These are phyloP conservation scores for Cantharis lateralis DNA, from an alignment of 2,888 invertebrate genomes.

Conservation along the genomic window DNA sequence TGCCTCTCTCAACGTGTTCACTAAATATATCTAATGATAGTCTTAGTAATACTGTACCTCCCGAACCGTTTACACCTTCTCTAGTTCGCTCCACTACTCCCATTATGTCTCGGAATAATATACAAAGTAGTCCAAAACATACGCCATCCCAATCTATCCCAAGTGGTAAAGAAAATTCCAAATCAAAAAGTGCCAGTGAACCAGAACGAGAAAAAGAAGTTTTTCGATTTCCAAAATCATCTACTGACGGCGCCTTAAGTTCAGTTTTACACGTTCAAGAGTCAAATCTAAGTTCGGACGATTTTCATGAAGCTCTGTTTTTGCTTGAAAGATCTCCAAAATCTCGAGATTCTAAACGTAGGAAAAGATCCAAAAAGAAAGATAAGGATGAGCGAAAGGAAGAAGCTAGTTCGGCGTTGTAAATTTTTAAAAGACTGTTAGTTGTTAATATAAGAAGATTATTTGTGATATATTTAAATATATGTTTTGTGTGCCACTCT, in stretches of 20 bases:
- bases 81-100: slow-evolving; percentile 53
- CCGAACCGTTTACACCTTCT: slow-evolving; percentile 53
- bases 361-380: slow-evolving; percentile 58
- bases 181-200: slow-evolving; percentile 59
- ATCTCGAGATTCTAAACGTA: slow-evolving; percentile 56
- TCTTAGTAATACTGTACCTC: slow-evolving; percentile 47
- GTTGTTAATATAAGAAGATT: slow-evolving; percentile 42
- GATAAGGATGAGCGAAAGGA: slow-evolving; percentile 55
- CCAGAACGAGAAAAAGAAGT: slow-evolving; percentile 60
- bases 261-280: slow-evolving; percentile 63
- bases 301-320: slow-evolving; percentile 63
- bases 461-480: slow-evolving; percentile 43
- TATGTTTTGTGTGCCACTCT: slow-evolving; percentile 26
- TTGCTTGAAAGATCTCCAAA: slow-evolving; percentile 60
- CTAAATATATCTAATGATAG: slow-evolving; percentile 53
- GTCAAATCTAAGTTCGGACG: slow-evolving; percentile 62
- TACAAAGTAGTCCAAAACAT: slow-evolving; percentile 45
- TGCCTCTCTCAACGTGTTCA: slow-evolving; percentile 52
- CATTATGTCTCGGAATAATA: slow-evolving; percentile 44
- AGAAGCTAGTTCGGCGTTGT: slow-evolving; percentile 58
- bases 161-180: slow-evolving; percentile 46
- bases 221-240: slow-evolving; percentile 62
- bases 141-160: slow-evolving; percentile 39
- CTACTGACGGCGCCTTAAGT: slow-evolving; percentile 63
- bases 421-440: slow-evolving; percentile 47